A percentile compares a stretch with the other conserved stretches of the same genome.
These are phyloP conservation scores for Pediacus dermestoides DNA, from an alignment of 2,888 invertebrate species.

Conservation along the genomic window DNA sequence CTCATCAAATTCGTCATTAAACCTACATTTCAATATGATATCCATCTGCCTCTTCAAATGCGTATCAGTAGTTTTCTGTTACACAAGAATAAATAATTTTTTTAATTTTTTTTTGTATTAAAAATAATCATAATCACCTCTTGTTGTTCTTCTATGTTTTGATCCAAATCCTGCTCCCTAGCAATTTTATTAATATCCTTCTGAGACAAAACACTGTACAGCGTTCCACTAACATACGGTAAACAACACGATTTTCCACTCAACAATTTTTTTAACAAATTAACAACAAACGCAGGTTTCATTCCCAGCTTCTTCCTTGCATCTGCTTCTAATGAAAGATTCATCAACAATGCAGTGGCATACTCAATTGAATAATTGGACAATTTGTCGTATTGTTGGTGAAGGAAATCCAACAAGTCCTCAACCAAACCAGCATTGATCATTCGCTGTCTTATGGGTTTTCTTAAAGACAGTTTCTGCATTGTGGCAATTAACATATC, in stretches of 20 bases:
- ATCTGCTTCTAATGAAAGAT: slow-evolving; percentile 3
- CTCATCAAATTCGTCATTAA: slow-evolving; percentile 1
- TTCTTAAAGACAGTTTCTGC: slow-evolving; percentile 5
- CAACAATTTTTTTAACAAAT: slow-evolving; percentile 6
- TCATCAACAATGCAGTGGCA: slow-evolving; percentile 3
- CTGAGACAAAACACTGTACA: slow-evolving; percentile 1
- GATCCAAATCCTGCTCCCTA: not conserved
- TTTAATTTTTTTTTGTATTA: not conserved
- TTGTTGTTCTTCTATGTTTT: not conserved
- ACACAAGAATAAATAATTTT: slow-evolving; percentile 1
- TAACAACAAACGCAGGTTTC: not conserved
- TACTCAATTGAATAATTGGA: slow-evolving; percentile 4
- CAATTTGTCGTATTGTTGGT: not conserved
- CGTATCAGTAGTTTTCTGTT: not conserved
- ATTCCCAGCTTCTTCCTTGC: not conserved
- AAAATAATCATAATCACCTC: slow-evolving; percentile 1
- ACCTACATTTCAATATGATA: not conserved
- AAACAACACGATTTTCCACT: not conserved
- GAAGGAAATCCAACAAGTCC: not conserved
- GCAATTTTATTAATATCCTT: not conserved
- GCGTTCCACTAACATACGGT: slow-evolving; percentile 5
- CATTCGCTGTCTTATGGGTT: not conserved
- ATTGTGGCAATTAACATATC: slow-evolving; percentile 3
- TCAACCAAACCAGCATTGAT: not conserved
- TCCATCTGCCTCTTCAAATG: slow-evolving; percentile 2